Conservation (phyloP, 2,888 invertebrate species). For the Tetramorium bicarinatum region DNA sequence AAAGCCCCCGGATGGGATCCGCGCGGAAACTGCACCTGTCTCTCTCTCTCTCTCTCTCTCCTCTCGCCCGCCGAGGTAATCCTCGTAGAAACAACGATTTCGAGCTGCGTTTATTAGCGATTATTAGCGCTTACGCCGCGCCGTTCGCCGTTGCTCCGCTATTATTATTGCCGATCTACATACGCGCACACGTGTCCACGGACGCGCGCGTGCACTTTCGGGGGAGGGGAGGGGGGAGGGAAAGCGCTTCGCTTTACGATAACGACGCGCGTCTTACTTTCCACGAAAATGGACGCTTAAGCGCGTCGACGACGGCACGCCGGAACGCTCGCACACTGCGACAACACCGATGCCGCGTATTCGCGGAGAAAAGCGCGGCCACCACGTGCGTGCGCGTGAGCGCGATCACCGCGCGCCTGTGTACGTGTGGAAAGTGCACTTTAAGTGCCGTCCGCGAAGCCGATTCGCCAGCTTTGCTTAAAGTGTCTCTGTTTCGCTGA, state of each 20-base stretch:
- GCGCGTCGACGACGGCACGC: constrained; percentile 18
- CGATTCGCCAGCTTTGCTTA: constrained; percentile 71
- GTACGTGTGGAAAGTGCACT: constrained; percentile 53
- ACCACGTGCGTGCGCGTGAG: not conserved
- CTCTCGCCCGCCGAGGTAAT: not conserved
- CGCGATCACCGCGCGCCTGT: not conserved
- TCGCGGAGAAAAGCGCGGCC: not conserved
- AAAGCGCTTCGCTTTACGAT: constrained; percentile 22
- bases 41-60: not conserved
- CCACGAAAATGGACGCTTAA: constrained; percentile 41
- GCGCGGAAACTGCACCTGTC: constrained; percentile 2
- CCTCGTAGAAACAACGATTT: constrained; percentile 26
- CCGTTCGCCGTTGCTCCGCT: constrained; percentile 27
- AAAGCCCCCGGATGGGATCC: not conserved
- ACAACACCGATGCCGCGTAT: no score
- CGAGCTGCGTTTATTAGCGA: constrained; percentile 36
- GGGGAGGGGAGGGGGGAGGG: not conserved
- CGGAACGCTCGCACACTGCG: constrained; percentile 20
- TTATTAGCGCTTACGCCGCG: constrained; percentile 38
- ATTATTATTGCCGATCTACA: not conserved
- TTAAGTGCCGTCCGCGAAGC: constrained; percentile 64
- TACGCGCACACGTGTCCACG: not conserved
- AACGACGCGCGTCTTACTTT: constrained; percentile 43
- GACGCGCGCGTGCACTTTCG: not conserved
- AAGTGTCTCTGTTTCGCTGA: constrained; percentile 79